These are phyloP conservation scores for Hafferia zeledoni DNA, from an alignment of 2,797 vertebrate genomes.

Conservation along the genomic window DNA sequence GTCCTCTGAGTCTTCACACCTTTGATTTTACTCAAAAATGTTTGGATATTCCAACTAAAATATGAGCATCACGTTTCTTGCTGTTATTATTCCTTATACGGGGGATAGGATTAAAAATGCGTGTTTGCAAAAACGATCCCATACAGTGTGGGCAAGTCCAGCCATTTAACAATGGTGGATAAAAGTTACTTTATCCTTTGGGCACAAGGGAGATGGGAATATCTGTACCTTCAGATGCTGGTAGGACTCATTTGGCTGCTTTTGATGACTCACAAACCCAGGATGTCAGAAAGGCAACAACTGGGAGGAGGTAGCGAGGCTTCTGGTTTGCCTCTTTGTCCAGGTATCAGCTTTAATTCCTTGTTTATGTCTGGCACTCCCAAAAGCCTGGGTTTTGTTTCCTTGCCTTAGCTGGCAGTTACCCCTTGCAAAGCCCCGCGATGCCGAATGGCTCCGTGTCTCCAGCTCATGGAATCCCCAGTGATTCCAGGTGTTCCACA, in stretches of 20 bases:
- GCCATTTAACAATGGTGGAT: not conserved
- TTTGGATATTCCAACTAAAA: slow-evolving; percentile 2
- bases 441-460: accelerated
- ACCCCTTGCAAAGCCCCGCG: not conserved
- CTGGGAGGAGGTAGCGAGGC: not conserved
- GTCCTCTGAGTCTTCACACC: not conserved
- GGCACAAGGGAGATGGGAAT: not conserved
- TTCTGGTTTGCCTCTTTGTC: not conserved
- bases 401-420: not conserved
- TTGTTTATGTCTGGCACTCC: not conserved
- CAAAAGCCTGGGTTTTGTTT: not conserved
- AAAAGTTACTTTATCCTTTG: not conserved
- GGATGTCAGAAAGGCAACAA: not conserved
- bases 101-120: not conserved
- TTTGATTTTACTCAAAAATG: slow-evolving; percentile 31
- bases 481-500: not conserved
- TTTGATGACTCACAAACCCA: not conserved
- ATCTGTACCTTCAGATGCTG: not conserved
- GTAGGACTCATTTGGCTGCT: not conserved
- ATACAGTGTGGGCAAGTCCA: not conserved
- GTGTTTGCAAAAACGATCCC: not conserved
- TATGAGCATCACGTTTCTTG: not conserved
- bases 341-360: not conserved
- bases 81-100: not conserved
- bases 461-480: not conserved